Evolutionary conservation across 2,113 vertebrate species (phyloP).

Genomic region (Mystacornis crossleyi): DNA sequence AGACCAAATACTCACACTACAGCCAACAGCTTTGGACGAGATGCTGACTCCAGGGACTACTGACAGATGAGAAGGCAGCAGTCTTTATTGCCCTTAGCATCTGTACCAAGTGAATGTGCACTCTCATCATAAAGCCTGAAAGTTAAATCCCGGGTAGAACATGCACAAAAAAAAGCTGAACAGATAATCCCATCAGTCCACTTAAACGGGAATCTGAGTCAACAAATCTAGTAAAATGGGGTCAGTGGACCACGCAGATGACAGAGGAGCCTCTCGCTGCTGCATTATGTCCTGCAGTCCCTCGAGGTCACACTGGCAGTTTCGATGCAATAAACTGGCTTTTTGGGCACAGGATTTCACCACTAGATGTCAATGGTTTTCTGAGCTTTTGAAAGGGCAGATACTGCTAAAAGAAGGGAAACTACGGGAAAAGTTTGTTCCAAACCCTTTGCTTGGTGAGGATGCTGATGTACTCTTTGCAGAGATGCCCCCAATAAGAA

Average conservation of each 20-base stretch:
- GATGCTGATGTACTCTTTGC: not conserved
- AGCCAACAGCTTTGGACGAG: not conserved
- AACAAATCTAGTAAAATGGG: slow-evolving; percentile 17
- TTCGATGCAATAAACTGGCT: not conserved
- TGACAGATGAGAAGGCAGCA: not conserved
- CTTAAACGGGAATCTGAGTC: not conserved
- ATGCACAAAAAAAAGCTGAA: not conserved
- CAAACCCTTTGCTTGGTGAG: not conserved
- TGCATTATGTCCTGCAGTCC: not conserved
- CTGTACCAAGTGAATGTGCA: not conserved
- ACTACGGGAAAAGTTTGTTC: not conserved
- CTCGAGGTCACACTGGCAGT: not conserved
- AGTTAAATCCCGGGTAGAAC: not conserved
- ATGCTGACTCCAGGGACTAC: not conserved
- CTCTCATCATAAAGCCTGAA: not conserved
- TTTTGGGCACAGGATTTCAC: not conserved
- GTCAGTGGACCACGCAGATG: not conserved
- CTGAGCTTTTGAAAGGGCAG: not conserved
- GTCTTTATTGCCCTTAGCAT: not conserved
- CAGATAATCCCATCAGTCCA: slow-evolving; percentile 16
- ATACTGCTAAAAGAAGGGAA: not conserved
- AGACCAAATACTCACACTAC: not conserved
- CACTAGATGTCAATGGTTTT: slow-evolving; percentile 43
- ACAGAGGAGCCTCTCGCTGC: not conserved
- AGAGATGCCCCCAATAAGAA: not conserved